These are phyloP conservation scores for Drosophila lutescens DNA, from an alignment of 2,888 invertebrate species.

Conservation along the genomic window DNA sequence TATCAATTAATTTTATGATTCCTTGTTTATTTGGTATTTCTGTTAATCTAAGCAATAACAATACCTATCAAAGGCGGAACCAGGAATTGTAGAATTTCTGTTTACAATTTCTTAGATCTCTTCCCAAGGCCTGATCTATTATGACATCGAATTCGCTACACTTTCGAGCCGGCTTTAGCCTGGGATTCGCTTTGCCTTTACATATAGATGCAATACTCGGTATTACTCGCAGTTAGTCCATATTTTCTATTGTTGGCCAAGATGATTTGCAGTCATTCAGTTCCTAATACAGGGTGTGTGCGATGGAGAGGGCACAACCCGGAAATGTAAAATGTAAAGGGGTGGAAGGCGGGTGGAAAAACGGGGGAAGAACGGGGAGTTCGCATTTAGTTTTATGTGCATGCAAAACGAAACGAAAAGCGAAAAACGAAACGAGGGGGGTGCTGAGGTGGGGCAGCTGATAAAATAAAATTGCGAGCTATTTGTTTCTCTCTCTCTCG, in stretches of 20 bases:
- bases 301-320: constrained; percentile 51
- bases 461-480: constrained; percentile 49
- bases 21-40: background rate
- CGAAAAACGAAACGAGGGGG: constrained; percentile 49
- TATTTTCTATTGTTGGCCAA: constrained; percentile 19
- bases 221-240: constrained; percentile 30
- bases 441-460: constrained; percentile 38
- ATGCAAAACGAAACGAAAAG: constrained; percentile 71
- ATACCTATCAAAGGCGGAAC: constrained; percentile 2
- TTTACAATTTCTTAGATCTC: constrained; percentile 19
- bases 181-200: background rate
- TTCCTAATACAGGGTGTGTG: constrained; percentile 14
- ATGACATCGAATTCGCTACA: constrained; percentile 39
- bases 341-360: background rate
- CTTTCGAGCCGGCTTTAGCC: constrained; percentile 19
- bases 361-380: constrained; percentile 8
- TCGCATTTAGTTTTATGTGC: constrained; percentile 69
- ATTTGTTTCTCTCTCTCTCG: constrained; percentile 12
- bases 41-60: background rate
- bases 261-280: constrained; percentile 30
- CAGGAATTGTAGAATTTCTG: constrained; percentile 13
- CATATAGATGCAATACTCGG: background rate
- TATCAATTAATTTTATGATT: background rate
- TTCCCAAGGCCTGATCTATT: constrained; percentile 25
- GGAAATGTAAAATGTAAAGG: constrained; percentile 60